Conservation (phyloP, 2,797 vertebrate genomes). For the Chelmon rostratus region DNA sequence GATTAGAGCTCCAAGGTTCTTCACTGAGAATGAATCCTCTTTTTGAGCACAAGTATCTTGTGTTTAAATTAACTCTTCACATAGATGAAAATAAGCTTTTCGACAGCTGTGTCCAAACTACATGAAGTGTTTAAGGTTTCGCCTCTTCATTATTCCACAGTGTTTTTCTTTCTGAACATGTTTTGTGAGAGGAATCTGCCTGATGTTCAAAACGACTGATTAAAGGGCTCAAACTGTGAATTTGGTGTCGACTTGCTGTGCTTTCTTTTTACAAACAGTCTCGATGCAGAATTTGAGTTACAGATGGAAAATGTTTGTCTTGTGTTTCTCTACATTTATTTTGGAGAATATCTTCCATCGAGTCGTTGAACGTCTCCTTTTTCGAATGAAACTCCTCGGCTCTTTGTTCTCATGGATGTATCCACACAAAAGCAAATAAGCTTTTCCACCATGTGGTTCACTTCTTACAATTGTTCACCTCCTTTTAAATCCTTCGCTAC, state of each 20-base stretch:
- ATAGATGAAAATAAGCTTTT: background rate
- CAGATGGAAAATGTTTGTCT: background rate
- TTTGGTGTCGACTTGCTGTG: background rate
- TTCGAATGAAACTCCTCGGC: constrained; percentile 18
- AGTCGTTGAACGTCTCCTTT: constrained; percentile 54
- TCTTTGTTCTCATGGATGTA: constrained; percentile 45
- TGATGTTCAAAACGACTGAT: background rate
- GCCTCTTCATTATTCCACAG: too few relatives aligned
- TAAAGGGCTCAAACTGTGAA: background rate
- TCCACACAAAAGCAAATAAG: constrained; percentile 60
- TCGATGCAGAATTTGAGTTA: background rate
- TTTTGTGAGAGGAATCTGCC: background rate
- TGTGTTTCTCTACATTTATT: background rate
- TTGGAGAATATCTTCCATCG: background rate
- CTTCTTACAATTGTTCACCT: constrained; percentile 31
- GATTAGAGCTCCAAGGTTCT: too few relatives aligned
- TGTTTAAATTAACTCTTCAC: too few relatives aligned
- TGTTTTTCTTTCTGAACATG: background rate
- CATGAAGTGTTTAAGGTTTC: too few relatives aligned
- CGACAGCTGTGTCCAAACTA: background rate
- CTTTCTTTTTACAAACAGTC: too few relatives aligned
- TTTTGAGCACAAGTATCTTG: too few relatives aligned
- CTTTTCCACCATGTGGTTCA: constrained; percentile 23
- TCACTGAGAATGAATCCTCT: too few relatives aligned
- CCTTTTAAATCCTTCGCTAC: constrained; percentile 54